These are phyloP conservation scores for Diaphora mendica DNA, from an alignment of 2,888 invertebrate genomes.

Conservation along the genomic window DNA sequence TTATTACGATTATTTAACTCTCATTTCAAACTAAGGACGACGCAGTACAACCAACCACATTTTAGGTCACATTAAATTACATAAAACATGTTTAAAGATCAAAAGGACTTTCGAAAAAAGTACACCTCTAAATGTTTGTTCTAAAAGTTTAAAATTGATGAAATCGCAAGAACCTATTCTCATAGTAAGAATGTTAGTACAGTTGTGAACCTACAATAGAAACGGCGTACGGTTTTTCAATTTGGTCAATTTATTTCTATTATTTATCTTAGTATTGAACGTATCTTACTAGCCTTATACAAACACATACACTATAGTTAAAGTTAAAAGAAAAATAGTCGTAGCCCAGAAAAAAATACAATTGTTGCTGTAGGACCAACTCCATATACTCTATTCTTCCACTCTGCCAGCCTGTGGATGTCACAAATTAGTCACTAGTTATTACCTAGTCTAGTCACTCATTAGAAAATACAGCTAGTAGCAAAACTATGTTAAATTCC, in stretches of 20 bases:
- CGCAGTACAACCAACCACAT: neutral
- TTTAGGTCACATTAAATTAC: neutral
- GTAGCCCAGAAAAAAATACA: too few relatives aligned
- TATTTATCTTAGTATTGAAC: neutral
- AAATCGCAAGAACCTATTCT: neutral
- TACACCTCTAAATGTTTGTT: slow-evolving; percentile 1
- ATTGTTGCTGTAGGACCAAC: too few relatives aligned
- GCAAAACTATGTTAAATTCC: neutral
- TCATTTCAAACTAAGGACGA: too few relatives aligned
- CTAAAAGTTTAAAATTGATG: neutral
- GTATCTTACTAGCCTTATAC: neutral
- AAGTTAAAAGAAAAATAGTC: too few relatives aligned
- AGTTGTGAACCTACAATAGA: neutral
- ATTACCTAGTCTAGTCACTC: too few relatives aligned
- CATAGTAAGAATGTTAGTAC: neutral
- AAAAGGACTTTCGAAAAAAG: slow-evolving; percentile 1
- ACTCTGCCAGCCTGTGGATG: too few relatives aligned
- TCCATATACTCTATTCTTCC: too few relatives aligned
- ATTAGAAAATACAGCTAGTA: too few relatives aligned
- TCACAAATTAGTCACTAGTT: too few relatives aligned
- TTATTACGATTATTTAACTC: too few relatives aligned
- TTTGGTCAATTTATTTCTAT: neutral
- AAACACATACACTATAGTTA: too few relatives aligned
- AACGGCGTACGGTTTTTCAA: neutral
- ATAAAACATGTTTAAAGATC: neutral